Percentiles rank a stretch among this genome's conserved stretches.
phyloP scores from a whole-genome alignment of 2,113 vertebrate species.

The Bombycilla garrulus region DNA sequence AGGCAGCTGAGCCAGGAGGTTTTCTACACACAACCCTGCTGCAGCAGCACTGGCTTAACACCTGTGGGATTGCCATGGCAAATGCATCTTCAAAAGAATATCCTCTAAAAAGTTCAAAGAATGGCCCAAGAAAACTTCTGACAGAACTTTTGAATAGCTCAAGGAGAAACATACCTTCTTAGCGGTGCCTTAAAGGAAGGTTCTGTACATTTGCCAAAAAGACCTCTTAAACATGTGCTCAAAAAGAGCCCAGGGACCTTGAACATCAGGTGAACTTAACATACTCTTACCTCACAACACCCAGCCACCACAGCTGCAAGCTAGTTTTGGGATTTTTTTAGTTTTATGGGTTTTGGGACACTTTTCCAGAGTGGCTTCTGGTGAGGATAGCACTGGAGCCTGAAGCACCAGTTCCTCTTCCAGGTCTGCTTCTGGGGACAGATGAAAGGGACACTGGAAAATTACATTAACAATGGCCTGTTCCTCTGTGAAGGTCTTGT shows the following conservation, averaged over 20 bases:
- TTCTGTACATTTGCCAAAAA: not conserved
- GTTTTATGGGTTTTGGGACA: no score
- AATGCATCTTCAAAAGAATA: not conserved
- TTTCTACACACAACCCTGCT: not conserved
- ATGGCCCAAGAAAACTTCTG: not conserved
- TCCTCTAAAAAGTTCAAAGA: not conserved
- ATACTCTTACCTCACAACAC: no score
- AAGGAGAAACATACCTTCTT: not conserved
- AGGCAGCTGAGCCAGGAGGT: not conserved
- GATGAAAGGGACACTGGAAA: not conserved
- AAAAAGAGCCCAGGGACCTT: not conserved
- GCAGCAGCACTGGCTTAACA: not conserved
- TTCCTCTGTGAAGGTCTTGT: not conserved
- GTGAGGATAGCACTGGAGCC: not conserved
- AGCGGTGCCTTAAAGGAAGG: not conserved
- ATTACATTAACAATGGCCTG: not conserved
- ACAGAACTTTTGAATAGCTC: not conserved
- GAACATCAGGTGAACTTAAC: not conserved
- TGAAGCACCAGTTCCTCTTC: fast-evolving
- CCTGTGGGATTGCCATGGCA: not conserved
- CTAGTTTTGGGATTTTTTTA: no score
- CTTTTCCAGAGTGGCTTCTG: not conserved
- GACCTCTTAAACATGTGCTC: not conserved
- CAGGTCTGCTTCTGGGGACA: not conserved
- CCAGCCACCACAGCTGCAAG: not conserved